Base-by-base conservation (phyloP, 2,888 invertebrate genomes). In the Colletes collaris region DNA sequence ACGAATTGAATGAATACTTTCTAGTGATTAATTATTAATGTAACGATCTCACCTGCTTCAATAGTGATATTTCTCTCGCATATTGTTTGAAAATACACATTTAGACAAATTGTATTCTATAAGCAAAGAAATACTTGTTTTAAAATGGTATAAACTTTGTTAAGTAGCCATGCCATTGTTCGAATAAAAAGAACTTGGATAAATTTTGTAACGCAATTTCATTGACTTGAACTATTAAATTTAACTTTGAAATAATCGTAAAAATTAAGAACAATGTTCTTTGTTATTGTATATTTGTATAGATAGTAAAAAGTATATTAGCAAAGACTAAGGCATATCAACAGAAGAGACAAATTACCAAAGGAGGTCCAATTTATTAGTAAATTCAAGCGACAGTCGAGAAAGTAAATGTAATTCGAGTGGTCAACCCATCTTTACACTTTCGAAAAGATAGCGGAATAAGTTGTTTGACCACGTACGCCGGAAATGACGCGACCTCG, bases 401-500 rank as follows among this genome's bases (percentile, higher is more conserved):
- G 58, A 27, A 63, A 49, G 1, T 37, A 16, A 37, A 46, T 77
- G 10, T 11, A 62, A 56, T 50, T 66, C 4, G 27, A 56, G 40
- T 63, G 35, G 7, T 50, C 3, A 3, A 49, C 13, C 11, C 19
- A 77, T 59, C 16, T 72, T 37, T 62, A 49, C 59, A 81, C 69
- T 74, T 81, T 76, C 56, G 53, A 78, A 76, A 78, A 70, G 46
- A 56, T 73, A 56, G 55, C 52, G 65, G 46, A 69, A 75, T 49
- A 53, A 49, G 56, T 71, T 65, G 37, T 68, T 59, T 68, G 89
- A 89, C 89, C 90, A 90, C 89, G 90, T 89, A 90, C 74, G 71
- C 90, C 89, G 91, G 91, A 91, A 90, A 76, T 87, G 87, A 83
- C 84, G 88, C 79, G 76, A 70, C 66, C 66, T 69, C 75, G 79